These are phyloP conservation scores for Limnephilus marmoratus DNA, from an alignment of 2,888 invertebrate species.

Conservation along the genomic window DNA sequence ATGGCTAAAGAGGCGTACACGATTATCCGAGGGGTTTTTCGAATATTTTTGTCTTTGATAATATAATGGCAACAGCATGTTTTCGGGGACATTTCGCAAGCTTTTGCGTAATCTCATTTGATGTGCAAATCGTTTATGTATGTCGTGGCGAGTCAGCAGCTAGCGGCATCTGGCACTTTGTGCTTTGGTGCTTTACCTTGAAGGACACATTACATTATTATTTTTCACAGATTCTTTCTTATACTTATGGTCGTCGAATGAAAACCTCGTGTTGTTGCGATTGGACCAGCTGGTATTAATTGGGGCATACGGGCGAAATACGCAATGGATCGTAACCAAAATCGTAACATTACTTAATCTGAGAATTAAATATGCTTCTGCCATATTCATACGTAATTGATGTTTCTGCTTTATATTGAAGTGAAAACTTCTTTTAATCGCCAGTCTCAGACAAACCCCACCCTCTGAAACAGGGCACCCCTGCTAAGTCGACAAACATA, in stretches of 20 bases:
- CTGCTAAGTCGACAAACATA: no score
- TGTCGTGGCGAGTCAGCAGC: neutral
- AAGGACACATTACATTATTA: neutral
- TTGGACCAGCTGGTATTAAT: neutral
- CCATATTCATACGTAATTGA: neutral
- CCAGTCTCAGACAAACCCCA: no score
- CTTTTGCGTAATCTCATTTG: neutral
- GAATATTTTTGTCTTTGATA: neutral
- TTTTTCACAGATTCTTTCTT: neutral
- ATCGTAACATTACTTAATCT: neutral
- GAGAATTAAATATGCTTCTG: neutral
- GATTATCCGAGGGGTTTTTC: neutral
- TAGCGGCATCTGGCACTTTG: neutral
- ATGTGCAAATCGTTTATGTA: neutral
- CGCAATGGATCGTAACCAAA: neutral
- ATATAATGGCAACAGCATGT: neutral
- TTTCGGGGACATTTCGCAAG: neutral
- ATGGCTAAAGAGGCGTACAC: neutral
- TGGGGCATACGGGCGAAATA: neutral
- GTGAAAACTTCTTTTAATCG: no score
- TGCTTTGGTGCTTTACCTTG: neutral
- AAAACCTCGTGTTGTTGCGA: neutral
- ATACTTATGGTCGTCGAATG: neutral
- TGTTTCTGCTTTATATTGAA: neutral
- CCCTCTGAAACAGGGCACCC: no score